Base-by-base conservation (phyloP, 2,113 vertebrate species). In the Percopsis transmontana region DNA sequence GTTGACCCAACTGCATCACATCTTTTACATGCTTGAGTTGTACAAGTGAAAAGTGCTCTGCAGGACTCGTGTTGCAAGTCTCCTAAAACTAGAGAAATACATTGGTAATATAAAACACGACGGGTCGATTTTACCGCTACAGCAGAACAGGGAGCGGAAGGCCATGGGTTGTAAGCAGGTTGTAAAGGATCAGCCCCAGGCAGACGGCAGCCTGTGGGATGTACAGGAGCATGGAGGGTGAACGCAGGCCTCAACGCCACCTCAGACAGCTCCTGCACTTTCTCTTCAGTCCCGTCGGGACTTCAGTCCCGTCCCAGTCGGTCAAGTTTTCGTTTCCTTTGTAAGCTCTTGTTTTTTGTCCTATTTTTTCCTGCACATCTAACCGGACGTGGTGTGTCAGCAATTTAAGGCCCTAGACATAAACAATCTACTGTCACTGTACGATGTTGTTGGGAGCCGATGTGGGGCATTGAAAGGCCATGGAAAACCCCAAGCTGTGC, bases 401-500 rank as follows among this genome's bases (percentile, higher is more conserved):
- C 73, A 60, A 79, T 45, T 62, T 14, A 47, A 24, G 54, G 10
- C 20, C 39, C 40, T n/a, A n/a, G n/a, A 59, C 18, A 45, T 63
- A 59, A 81, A 74, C 59, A 72, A 38, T 45, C 42, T 48, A 12
- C 39, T 48, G 66, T 81, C 74, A 83, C 79, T n/a, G 67, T 45
- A 66, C 23, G 15, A 66, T 18, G 10, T n/a, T 54, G 38, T 72
- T 73, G 62, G 62, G 66, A 6, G 66, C 14, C 23, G 51, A 68
- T 60, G 11, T 45, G 56, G 39, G 58, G 53, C 48, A 77, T 41
- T 44, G 23, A 73, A 61, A 69, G 23, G 16, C 55, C 18, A 47
- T 59, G 80, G 73, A 78, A 85, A 79, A 27, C 76, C 83, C 72
- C 83, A 1, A 0, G 7, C 45, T 62, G 74, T 59, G 76, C 78